Conservation (phyloP, 2,797 vertebrate genomes). For the Tragopan temminckii region DNA sequence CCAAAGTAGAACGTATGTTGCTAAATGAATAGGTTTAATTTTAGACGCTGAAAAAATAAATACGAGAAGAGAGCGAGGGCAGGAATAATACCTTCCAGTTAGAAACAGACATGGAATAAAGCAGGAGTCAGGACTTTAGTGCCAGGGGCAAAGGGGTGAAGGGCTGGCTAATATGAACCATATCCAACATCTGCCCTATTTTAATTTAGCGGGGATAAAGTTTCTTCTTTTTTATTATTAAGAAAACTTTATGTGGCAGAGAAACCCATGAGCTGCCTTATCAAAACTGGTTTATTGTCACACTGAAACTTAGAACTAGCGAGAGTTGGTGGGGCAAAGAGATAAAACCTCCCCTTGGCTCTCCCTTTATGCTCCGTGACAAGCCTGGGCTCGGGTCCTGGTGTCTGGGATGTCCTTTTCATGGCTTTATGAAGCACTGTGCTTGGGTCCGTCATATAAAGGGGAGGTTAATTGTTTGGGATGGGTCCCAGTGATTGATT, state of each 20-base stretch:
- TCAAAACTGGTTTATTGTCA: constrained; percentile 64
- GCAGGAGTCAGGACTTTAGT: constrained; percentile 64
- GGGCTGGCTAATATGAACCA: constrained; percentile 59
- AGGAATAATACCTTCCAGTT: constrained; percentile 67
- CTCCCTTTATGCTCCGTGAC: constrained; percentile 46
- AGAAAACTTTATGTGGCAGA: constrained; percentile 75
- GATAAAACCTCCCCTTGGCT: constrained; percentile 56
- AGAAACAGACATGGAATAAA: constrained; percentile 60
- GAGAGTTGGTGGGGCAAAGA: not conserved
- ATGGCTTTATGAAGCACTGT: constrained; percentile 38
- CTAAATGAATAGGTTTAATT: constrained; percentile 68
- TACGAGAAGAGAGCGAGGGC: constrained; percentile 53
- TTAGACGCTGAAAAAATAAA: constrained; percentile 61
- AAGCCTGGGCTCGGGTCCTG: constrained; percentile 43
- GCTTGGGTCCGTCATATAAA: constrained; percentile 46
- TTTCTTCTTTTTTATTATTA: constrained; percentile 77
- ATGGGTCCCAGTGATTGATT: constrained; percentile 52
- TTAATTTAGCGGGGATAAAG: constrained; percentile 74
- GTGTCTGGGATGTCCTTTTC: constrained; percentile 60
- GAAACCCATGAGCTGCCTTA: constrained; percentile 64
- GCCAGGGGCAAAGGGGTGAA: constrained; percentile 64
- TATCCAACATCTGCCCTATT: constrained; percentile 70
- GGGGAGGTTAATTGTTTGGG: constrained; percentile 67
- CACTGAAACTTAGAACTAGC: constrained; percentile 50
- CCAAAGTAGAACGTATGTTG: constrained; percentile 40